phyloP scores from a whole-genome alignment of 2,113 vertebrate genomes.

The Anas platyrhynchos region DNA sequence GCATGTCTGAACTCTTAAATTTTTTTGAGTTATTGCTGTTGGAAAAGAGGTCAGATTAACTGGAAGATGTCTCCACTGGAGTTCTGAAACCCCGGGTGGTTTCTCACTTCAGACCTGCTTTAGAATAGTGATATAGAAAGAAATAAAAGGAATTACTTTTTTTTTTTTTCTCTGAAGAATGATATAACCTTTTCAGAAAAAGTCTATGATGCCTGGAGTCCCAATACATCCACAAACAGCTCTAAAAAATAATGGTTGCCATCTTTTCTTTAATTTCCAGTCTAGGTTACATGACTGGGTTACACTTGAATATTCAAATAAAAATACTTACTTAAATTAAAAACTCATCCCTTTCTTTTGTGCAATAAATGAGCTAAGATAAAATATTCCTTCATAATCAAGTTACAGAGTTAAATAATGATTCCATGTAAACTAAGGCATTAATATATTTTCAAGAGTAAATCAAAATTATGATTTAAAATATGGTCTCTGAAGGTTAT shows the following conservation, averaged over 20 bases:
- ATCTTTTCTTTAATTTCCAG: constrained; percentile 19
- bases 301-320: not conserved
- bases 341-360: not conserved
- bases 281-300: not conserved
- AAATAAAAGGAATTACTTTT: constrained; percentile 46
- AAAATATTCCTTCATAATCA: not conserved
- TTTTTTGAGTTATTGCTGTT: constrained; percentile 41
- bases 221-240: constrained; percentile 20
- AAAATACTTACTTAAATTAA: not conserved
- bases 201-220: constrained; percentile 11
- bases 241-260: constrained; percentile 3
- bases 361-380: not conserved
- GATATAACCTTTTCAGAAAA: constrained; percentile 48
- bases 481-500: not conserved
- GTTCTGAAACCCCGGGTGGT: constrained; percentile 33
- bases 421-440: not conserved
- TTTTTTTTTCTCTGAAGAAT: not conserved
- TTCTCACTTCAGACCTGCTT: constrained; percentile 60
- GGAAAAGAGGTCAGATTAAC: constrained; percentile 64
- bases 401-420: not conserved
- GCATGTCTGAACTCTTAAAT: constrained; percentile 32
- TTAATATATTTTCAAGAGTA: not conserved
- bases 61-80: constrained; percentile 53
- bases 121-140: constrained; percentile 36
- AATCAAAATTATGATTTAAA: not conserved